Evolutionary conservation across 2,797 vertebrate genomes (phyloP), one percentile per base, ranked within the genome.

Genomic region (Esox masquinongy): DNA sequence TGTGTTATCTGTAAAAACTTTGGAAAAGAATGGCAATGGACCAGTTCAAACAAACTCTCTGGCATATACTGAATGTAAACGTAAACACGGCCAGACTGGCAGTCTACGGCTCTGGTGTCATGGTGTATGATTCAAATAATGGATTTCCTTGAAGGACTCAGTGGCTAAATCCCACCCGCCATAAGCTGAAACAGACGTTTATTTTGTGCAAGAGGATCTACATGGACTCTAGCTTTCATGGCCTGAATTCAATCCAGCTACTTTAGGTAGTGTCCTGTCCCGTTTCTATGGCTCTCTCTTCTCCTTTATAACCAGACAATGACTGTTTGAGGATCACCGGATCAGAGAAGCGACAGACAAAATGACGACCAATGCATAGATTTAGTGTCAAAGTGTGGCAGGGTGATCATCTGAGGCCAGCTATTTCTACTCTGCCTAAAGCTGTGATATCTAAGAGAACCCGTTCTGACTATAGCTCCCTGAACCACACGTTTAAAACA

Each of bases 401-500:
- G 43, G 9, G 12, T 47, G 12, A 47, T 47, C 43, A 14, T 47
- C 9, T 47, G 43, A 11, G 6, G 43, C 12, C 43, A 47, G 43
- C 43, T 14, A 47, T 47, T 47, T 47, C 43, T 47, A 14, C 43
- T 47, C 43, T 11, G 43, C 12, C 43, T 47, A 59, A 56, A 79
- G 75, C 78, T 76, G 63, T 72, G 77, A 59, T 50, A 68, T 74
- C 72, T 66, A 71, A 50, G 51, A 77, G 61, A 31, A 36, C 31
- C 56, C 56, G 24, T 22, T 59, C 56, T 59, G 22, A 19, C 72
- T 68, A 15, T 49, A 69, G 29, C 61, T 63, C 43, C 43, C 9
- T 5, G 12, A 47, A 47, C 3, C 2, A 22, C 77, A 75, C 22
- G 50, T 70, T 78, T 74, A 75, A 63, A 51, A 72, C 74, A 77